A percentile compares a stretch with the other conserved stretches of the same genome.
Conservation (phyloP, 1,140 invertebrate genomes). For the Magallana gigas region DNA sequence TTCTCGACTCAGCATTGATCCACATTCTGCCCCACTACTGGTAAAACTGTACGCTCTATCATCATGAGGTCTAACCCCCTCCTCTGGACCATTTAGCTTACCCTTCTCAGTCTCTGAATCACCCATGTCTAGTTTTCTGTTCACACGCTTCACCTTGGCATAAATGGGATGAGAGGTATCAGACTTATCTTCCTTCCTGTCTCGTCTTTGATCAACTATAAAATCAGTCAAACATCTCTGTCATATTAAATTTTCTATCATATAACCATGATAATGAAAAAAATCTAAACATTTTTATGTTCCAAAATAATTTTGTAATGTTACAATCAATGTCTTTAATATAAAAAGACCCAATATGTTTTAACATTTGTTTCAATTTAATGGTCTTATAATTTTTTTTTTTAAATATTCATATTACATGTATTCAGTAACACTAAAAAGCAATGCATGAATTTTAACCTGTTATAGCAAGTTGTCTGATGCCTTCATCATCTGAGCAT, state of each 20-base stretch:
- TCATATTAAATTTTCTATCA: too few species aligned
- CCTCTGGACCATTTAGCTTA: neutral
- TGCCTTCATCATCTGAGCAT: neutral
- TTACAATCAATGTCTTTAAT: too few species aligned
- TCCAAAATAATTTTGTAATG: too few species aligned
- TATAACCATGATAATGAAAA: too few species aligned
- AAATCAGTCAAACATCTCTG: neutral
- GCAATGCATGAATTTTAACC: neutral
- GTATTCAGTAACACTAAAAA: too few species aligned
- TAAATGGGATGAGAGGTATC: conserved; percentile 4
- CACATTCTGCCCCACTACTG: neutral
- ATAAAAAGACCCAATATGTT: too few species aligned
- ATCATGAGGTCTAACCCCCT: neutral
- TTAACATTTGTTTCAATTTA: too few species aligned
- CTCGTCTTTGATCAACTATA: neutral
- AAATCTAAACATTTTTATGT: too few species aligned
- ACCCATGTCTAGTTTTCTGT: neutral
- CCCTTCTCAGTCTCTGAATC: neutral
- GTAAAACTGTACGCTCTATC: neutral
- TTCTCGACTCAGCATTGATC: neutral
- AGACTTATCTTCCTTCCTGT: neutral
- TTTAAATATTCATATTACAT: too few species aligned
- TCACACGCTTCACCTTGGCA: conserved; percentile 22
- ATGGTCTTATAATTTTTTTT: too few species aligned
- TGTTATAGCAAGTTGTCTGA: neutral